Conservation (phyloP, 2,113 vertebrate genomes). For the Gila orcuttii region DNA sequence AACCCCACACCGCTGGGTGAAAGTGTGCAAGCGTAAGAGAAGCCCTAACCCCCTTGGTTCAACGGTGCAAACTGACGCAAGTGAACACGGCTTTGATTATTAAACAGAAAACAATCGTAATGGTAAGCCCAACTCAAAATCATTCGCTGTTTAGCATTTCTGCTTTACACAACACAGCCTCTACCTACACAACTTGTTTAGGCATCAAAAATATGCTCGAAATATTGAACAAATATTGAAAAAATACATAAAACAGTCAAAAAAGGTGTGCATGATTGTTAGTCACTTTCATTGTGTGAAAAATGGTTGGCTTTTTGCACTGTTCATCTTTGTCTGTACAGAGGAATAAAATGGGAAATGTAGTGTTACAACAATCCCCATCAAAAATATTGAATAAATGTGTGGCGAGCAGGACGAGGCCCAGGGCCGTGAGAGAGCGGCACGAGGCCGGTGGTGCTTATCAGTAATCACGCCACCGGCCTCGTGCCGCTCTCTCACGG, state of each 20-base stretch:
- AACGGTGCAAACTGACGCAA: constrained; percentile 1
- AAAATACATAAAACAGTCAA: not conserved
- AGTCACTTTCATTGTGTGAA: too few species aligned
- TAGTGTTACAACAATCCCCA: not conserved
- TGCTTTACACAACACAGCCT: not conserved
- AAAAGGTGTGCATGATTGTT: not conserved
- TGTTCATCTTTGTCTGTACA: not conserved
- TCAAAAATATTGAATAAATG: not conserved
- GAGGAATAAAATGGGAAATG: not conserved
- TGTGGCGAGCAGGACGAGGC: too few species aligned
- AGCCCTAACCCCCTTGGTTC: constrained; percentile 3
- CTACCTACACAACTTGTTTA: not conserved
- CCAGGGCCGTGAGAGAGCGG: too few species aligned
- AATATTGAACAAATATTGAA: not conserved
- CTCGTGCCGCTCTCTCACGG: too few species aligned
- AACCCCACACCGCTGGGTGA: constrained; percentile 30
- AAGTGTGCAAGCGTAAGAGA: constrained; percentile 30
- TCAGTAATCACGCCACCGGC: too few species aligned
- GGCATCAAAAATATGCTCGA: not conserved
- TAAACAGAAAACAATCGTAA: constrained; percentile 11
- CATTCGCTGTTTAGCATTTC: not conserved
- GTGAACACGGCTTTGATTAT: constrained; percentile 20
- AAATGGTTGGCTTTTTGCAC: too few species aligned
- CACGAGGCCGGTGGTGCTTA: too few species aligned
- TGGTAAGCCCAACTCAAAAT: not conserved